phyloP scores from a whole-genome alignment of 2,797 vertebrate species.

The Etheostoma perlongum region DNA sequence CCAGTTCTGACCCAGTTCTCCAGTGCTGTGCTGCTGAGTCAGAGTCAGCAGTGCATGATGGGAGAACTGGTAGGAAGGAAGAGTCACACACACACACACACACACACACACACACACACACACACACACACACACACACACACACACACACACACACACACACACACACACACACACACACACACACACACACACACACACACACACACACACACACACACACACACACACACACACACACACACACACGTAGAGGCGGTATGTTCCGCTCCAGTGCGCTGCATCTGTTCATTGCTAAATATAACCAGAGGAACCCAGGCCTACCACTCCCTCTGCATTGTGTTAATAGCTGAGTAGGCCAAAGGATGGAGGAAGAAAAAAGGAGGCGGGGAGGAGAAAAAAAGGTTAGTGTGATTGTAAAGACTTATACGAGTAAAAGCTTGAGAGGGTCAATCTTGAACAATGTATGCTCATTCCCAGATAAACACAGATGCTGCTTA shows the following conservation, averaged over 20 bases:
- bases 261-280: slow-evolving; percentile 76
- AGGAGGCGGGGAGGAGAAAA: slow-evolving; percentile 22
- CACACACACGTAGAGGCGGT: slow-evolving; percentile 69
- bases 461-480: slow-evolving; percentile 21
- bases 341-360: slow-evolving; percentile 63
- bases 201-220: slow-evolving; percentile 48
- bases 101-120: slow-evolving; percentile 14
- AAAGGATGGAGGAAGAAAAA: slow-evolving; percentile 58
- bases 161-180: slow-evolving; percentile 44
- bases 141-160: slow-evolving; percentile 31
- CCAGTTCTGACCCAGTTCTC: slow-evolving; percentile 55
- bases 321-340: slow-evolving; percentile 60
- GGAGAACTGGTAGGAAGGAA: slow-evolving; percentile 68
- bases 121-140: slow-evolving; percentile 14
- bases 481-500: slow-evolving; percentile 45
- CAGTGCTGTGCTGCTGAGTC: slow-evolving; percentile 73
- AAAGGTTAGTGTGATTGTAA: slow-evolving; percentile 30
- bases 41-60: slow-evolving; percentile 74
- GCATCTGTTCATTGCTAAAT: slow-evolving; percentile 84
- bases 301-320: slow-evolving; percentile 76
- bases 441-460: slow-evolving; percentile 15
- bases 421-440: slow-evolving; percentile 27
- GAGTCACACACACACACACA: slow-evolving; percentile 64
- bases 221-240: not conserved
- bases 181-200: slow-evolving; percentile 42